A percentile compares a stretch with the other conserved stretches of the same genome.
These are phyloP conservation scores for Sericinus montela DNA, from an alignment of 2,888 invertebrate species.

Conservation along the genomic window DNA sequence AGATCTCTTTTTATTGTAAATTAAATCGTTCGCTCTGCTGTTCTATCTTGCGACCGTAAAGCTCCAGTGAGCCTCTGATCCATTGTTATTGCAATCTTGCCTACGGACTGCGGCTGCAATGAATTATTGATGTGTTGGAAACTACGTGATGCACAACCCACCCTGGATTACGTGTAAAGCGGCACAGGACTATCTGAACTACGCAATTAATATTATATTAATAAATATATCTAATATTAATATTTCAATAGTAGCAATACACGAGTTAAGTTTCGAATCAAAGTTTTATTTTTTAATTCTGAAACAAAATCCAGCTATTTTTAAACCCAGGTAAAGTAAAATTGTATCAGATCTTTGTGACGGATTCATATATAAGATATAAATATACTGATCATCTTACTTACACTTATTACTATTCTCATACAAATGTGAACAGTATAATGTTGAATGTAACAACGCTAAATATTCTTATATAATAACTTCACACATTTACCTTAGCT, in stretches of 20 bases:
- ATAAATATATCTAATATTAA: not conserved
- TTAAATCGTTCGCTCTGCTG: constrained; percentile 1
- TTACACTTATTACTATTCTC: not conserved
- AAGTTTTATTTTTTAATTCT: too few species aligned
- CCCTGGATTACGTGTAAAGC: constrained; percentile 31
- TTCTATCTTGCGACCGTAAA: constrained; percentile 30
- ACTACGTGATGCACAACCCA: constrained; percentile 58
- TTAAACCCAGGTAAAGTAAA: constrained; percentile 19
- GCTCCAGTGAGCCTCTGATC: constrained; percentile 50
- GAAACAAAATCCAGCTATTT: too few species aligned
- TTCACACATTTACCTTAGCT: too few species aligned
- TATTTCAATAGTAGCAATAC: too few species aligned
- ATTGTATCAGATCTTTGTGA: constrained; percentile 46
- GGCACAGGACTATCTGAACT: constrained; percentile 7
- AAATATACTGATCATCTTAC: constrained; percentile 37
- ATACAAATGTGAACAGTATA: constrained; percentile 35
- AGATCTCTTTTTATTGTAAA: too few species aligned
- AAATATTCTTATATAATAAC: too few species aligned
- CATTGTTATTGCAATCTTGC: constrained; percentile 70
- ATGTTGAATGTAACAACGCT: constrained; percentile 10
- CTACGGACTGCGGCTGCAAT: constrained; percentile 50
- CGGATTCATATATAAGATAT: constrained; percentile 53
- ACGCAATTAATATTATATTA: constrained; percentile 8
- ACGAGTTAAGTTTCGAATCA: too few species aligned
- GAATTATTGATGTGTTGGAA: constrained; percentile 66